Conservation (phyloP, 2,113 vertebrate species). For the Octodon degus region DNA sequence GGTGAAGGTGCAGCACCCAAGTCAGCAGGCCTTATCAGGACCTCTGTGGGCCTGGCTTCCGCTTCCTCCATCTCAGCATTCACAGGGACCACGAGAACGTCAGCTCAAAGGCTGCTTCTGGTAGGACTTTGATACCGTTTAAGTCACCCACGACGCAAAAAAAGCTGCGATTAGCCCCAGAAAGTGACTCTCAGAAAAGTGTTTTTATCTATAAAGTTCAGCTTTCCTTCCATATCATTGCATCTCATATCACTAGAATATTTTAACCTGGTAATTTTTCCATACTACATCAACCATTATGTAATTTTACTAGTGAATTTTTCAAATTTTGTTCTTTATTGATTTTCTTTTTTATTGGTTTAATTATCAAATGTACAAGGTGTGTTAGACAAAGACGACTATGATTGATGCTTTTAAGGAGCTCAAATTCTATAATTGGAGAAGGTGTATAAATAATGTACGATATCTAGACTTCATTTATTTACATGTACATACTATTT, state of each 20-base stretch:
- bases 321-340: not conserved
- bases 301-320: not conserved
- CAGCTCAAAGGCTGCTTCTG: not conserved
- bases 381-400: not conserved
- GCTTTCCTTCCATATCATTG: not conserved
- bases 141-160: not conserved
- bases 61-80: not conserved
- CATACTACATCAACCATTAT: not conserved
- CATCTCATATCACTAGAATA: not conserved
- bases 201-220: not conserved
- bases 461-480: not conserved
- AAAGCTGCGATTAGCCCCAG: not conserved
- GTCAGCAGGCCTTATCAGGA: not conserved
- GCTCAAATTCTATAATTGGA: not conserved
- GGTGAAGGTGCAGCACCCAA: not conserved
- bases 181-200: not conserved
- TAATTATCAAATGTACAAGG: not conserved
- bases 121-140: not conserved
- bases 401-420: not conserved
- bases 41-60: not conserved
- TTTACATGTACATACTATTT: not conserved
- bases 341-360: not conserved
- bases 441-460: not conserved
- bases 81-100: not conserved
- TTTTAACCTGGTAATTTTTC: not conserved